Conservation (phyloP, 2,888 invertebrate species). For the Drosophila prostipennis region DNA sequence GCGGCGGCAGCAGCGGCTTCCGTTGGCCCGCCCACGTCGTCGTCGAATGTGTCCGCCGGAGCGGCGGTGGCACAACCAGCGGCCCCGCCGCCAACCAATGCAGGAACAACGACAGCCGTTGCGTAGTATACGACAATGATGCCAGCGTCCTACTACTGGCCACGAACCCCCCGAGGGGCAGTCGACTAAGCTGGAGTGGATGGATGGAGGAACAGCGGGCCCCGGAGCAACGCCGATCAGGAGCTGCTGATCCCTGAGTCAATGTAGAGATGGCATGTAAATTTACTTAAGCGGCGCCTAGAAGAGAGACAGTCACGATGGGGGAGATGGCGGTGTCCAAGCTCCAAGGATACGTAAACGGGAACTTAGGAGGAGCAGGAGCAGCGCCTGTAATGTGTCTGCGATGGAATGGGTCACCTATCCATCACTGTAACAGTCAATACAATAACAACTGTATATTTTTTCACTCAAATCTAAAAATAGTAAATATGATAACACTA, state of each 20-base stretch:
- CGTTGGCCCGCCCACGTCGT: conserved; percentile 51
- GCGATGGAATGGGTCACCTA: conserved; percentile 5
- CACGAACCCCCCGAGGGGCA: conserved; percentile 48
- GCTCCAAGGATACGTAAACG: conserved; percentile 13
- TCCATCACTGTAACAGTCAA: conserved; percentile 30
- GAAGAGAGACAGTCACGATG: conserved; percentile 8
- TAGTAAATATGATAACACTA: conserved; percentile 54
- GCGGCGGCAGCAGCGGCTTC: conserved; percentile 43
- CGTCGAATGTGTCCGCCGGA: conserved; percentile 55
- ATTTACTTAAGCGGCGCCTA: conserved; percentile 47
- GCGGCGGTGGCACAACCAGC: conserved; percentile 64
- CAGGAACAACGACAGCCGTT: conserved; percentile 83
- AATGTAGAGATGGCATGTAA: conserved; percentile 59
- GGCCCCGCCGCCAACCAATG: conserved; percentile 71
- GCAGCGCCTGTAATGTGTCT: neutral
- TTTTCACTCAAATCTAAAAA: conserved; percentile 73
- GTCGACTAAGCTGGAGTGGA: conserved; percentile 38
- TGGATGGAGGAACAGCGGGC: neutral
- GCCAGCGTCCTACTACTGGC: conserved; percentile 75
- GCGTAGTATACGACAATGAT: conserved; percentile 84
- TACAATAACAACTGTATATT: conserved; percentile 65
- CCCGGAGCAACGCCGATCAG: neutral
- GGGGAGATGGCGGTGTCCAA: conserved; percentile 5
- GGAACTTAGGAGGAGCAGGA: conserved; percentile 3
- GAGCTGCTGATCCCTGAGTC: conserved; percentile 15